These are phyloP conservation scores for Seriola dumerili DNA, from an alignment of 2,113 vertebrate species.

Conservation along the genomic window DNA sequence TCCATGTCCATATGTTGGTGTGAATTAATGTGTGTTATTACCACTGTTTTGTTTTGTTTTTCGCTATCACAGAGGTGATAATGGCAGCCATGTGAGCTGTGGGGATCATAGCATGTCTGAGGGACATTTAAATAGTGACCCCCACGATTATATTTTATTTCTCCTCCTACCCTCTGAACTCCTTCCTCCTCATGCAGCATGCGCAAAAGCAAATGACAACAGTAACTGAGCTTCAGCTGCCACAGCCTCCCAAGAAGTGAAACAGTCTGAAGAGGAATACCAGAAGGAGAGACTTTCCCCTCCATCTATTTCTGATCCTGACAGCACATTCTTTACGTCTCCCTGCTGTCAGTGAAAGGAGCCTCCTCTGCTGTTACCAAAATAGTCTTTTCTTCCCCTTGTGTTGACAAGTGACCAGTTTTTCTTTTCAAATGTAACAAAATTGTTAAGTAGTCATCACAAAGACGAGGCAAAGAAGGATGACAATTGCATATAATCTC, in stretches of 20 bases:
- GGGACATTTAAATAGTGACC: constrained; percentile 53
- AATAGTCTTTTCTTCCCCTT: constrained; percentile 61
- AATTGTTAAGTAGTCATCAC: constrained; percentile 57
- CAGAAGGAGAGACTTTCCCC: constrained; percentile 62
- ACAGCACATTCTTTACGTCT: constrained; percentile 60
- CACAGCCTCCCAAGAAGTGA: constrained; percentile 16
- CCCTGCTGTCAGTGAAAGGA: constrained; percentile 47
- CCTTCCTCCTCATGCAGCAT: constrained; percentile 7
- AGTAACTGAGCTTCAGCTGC: constrained; percentile 52
- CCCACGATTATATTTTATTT: constrained; percentile 18
- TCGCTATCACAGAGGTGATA: constrained; percentile 45
- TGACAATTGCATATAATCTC: constrained; percentile 46
- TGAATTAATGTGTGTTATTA: constrained; percentile 38
- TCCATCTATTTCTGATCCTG: constrained; percentile 67
- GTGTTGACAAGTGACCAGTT: constrained; percentile 48
- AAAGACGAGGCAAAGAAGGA: constrained; percentile 47
- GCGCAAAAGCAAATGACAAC: constrained; percentile 27
- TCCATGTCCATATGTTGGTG: neutral
- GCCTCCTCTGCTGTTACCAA: constrained; percentile 55
- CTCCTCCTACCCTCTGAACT: neutral
- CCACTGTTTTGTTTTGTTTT: constrained; percentile 6
- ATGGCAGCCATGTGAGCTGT: constrained; percentile 47
- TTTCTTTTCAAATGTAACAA: constrained; percentile 61
- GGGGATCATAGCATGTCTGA: constrained; percentile 30
- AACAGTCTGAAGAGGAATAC: constrained; percentile 31